phyloP scores from a whole-genome alignment of 2,888 invertebrate species.

The Apotomis capreana region DNA sequence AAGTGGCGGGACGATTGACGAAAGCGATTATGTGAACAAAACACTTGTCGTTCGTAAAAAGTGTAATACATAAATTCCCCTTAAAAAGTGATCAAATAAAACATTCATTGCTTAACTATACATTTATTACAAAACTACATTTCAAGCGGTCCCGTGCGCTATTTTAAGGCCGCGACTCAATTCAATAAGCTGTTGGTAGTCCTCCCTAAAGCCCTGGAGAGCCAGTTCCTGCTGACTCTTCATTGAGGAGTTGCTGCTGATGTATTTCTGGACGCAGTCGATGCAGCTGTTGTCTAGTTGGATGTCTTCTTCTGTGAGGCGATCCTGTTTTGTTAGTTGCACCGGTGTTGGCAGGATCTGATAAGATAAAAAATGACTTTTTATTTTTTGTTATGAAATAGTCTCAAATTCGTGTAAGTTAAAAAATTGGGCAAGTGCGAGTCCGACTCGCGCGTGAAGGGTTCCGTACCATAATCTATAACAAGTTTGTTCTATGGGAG shows the following conservation, averaged over 20 bases:
- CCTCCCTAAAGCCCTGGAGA: constrained; percentile 87
- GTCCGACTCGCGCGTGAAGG: no score
- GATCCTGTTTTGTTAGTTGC: constrained; percentile 71
- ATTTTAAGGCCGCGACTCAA: constrained; percentile 85
- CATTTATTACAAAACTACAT: constrained; percentile 53
- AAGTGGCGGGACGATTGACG: no score
- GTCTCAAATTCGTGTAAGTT: no score
- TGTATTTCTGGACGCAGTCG: constrained; percentile 85
- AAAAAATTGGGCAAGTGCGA: no score
- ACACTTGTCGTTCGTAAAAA: no score
- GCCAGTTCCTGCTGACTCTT: constrained; percentile 87
- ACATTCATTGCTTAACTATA: constrained; percentile 55
- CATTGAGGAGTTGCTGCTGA: constrained; percentile 84
- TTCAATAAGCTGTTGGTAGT: constrained; percentile 83
- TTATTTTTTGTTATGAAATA: no score
- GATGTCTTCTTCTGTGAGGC: constrained; percentile 80
- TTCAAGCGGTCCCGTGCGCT: constrained; percentile 84
- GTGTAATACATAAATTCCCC: no score
- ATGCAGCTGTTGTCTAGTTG: constrained; percentile 82
- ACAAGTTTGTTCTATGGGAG: no score
- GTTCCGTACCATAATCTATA: no score
- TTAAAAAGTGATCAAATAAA: constrained; percentile 40
- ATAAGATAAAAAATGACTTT: constrained; percentile 44
- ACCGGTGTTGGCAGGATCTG: constrained; percentile 74
- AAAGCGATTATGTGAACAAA: no score